Evolutionary conservation across 2,113 vertebrate genomes (phyloP).

Genomic region (Parotia lawesii): DNA sequence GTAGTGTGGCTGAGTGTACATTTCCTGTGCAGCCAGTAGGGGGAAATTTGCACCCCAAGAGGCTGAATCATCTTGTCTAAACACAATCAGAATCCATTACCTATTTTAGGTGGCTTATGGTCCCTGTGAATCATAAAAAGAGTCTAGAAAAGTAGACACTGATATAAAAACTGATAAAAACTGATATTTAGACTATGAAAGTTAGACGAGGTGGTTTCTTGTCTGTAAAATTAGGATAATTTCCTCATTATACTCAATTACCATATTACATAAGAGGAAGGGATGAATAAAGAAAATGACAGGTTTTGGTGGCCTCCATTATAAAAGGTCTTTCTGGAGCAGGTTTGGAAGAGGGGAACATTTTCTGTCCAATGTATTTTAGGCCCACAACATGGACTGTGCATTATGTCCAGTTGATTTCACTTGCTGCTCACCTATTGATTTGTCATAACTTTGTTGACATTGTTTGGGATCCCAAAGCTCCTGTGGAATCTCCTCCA

Average conservation of each 20-base stretch:
- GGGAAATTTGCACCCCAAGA: conserved; percentile 3
- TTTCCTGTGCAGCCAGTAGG: neutral
- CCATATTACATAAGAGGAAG: neutral
- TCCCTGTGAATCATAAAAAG: neutral
- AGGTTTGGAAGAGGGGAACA: neutral
- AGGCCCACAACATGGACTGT: neutral
- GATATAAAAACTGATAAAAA: neutral
- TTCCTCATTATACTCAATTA: neutral
- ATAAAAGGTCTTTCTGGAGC: neutral
- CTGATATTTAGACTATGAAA: neutral
- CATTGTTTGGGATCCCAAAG: conserved; percentile 39
- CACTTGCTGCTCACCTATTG: neutral
- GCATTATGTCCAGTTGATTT: neutral
- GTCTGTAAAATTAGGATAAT: neutral
- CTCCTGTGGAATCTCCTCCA: conserved; percentile 8
- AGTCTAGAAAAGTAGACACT: neutral
- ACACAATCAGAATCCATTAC: neutral
- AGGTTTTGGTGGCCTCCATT: neutral
- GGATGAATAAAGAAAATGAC: neutral
- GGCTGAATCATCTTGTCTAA: neutral
- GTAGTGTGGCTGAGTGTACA: neutral
- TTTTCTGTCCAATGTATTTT: neutral
- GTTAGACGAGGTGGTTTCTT: neutral
- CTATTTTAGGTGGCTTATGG: neutral
- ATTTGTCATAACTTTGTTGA: conserved; percentile 1